These are phyloP conservation scores for Pseudochaenichthys georgianus DNA, from an alignment of 2,797 vertebrate species.

Conservation along the genomic window DNA sequence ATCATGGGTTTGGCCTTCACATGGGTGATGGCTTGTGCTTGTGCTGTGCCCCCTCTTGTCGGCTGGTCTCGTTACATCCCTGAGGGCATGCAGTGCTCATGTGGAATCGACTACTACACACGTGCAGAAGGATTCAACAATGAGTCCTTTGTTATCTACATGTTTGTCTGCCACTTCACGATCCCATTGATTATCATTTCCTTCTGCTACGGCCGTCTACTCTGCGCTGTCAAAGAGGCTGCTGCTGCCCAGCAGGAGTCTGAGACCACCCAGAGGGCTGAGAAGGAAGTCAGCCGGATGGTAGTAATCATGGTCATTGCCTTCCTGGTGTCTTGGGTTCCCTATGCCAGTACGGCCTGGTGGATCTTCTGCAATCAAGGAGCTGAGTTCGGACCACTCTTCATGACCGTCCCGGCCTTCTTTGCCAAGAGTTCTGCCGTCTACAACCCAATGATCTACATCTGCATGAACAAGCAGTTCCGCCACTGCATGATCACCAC, in stretches of 20 bases:
- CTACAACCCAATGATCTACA: slow-evolving; percentile 98
- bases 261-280: slow-evolving; percentile 97
- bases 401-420: slow-evolving; percentile 96
- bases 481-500: slow-evolving; percentile 98
- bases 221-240: slow-evolving; percentile 96
- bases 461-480: slow-evolving; percentile 99
- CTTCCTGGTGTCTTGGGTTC: slow-evolving; percentile 92
- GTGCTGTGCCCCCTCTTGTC: slow-evolving; percentile 88
- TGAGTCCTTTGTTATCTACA: slow-evolving; percentile 97
- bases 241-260: slow-evolving; percentile 98
- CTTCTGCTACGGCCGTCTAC: slow-evolving; percentile 97
- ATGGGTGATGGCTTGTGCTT: slow-evolving; percentile 91
- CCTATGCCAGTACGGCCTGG: slow-evolving; percentile 91
- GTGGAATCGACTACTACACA: slow-evolving; percentile 97
- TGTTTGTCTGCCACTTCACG: slow-evolving; percentile 91
- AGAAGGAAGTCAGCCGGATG: slow-evolving; percentile 98
- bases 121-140: slow-evolving; percentile 94
- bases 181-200: slow-evolving; percentile 86
- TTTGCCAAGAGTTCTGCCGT: slow-evolving; percentile 93
- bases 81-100: slow-evolving; percentile 97
- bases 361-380: slow-evolving; percentile 95
- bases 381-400: slow-evolving; percentile 91
- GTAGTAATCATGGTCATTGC: slow-evolving; percentile 93
- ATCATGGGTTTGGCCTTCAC: slow-evolving; percentile 90
- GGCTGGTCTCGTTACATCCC: slow-evolving; percentile 98